These are phyloP conservation scores for Gnathonemus longibarbis DNA, from an alignment of 2,113 vertebrate genomes.

Conservation along the genomic window DNA sequence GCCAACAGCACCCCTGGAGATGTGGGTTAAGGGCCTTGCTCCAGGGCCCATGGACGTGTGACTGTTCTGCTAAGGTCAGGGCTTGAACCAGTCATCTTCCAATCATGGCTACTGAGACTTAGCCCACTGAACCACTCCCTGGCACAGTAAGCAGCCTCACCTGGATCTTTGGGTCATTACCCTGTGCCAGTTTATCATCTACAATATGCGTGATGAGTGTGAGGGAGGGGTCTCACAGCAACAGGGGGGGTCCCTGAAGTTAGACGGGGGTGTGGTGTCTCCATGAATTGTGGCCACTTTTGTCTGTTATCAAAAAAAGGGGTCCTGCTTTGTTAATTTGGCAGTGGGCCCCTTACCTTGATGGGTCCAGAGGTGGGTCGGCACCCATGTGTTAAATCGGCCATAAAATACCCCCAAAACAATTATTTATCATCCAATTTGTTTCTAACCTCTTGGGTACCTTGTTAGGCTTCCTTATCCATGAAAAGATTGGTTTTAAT, in stretches of 20 bases:
- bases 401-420: no score
- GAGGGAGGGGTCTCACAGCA: no score
- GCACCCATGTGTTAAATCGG: no score
- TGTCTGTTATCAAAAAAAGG: background rate
- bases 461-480: no score
- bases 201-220: no score
- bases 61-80: background rate
- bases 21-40: background rate
- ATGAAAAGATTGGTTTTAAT: no score
- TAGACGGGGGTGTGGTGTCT: background rate
- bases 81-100: background rate
- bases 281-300: background rate
- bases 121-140: background rate
- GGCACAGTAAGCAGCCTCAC: background rate
- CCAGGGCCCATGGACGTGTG: background rate
- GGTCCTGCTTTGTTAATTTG: background rate
- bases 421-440: no score
- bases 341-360: background rate
- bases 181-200: background rate
- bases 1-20: background rate
- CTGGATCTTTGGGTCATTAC: background rate
- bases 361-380: background rate
- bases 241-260: no score
- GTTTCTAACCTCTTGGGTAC: no score
- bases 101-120: background rate